These are phyloP conservation scores for Pantherophis alleghaniensis DNA, from an alignment of 2,797 vertebrate genomes.

Conservation along the genomic window DNA sequence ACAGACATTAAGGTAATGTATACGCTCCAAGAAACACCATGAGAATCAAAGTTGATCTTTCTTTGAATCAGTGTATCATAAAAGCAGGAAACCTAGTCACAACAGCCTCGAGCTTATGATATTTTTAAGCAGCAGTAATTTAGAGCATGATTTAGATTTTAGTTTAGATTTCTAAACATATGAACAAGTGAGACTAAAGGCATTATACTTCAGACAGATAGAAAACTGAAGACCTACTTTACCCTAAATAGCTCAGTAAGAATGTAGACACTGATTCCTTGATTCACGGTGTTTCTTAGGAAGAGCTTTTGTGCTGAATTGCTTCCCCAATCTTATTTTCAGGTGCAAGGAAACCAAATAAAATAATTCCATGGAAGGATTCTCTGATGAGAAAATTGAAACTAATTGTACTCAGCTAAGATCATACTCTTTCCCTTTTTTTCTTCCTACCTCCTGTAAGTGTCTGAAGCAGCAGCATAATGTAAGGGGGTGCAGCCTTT, in stretches of 20 bases:
- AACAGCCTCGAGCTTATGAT: background rate
- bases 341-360: background rate
- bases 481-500: slow-evolving; percentile 93
- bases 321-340: background rate
- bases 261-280: background rate
- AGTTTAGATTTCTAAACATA: background rate
- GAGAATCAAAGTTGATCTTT: background rate
- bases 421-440: rapidly evolving
- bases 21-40: background rate
- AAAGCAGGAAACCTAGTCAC: background rate
- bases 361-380: rapidly evolving
- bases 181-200: background rate
- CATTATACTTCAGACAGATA: background rate
- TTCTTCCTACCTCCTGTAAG: slow-evolving; percentile 84
- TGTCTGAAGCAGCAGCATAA: slow-evolving; percentile 93
- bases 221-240: background rate
- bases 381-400: background rate
- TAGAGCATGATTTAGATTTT: background rate
- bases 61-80: background rate
- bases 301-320: background rate
- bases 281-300: background rate
- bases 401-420: background rate
- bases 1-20: no score
- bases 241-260: background rate
- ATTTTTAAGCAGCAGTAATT: background rate